Evolutionary conservation across 2,888 invertebrate genomes (phyloP).

Genomic region (Parapristionchus giblindavisi): DNA sequence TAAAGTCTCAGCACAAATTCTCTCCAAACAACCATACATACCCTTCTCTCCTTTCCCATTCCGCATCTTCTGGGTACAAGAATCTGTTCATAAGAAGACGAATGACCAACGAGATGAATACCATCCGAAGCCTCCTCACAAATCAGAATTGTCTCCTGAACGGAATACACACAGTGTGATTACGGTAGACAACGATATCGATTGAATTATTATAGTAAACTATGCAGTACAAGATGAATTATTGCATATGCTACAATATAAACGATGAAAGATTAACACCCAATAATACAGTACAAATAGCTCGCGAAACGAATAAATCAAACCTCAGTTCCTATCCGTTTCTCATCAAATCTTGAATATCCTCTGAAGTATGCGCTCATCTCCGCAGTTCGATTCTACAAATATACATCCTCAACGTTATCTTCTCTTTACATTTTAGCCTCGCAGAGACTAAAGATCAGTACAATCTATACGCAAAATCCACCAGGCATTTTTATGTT

Average conservation of each 20-base stretch:
- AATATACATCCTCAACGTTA: too few species aligned
- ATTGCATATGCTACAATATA: neutral
- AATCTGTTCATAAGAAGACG: conserved; percentile 90
- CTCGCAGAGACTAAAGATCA: too few species aligned
- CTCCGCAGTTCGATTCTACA: conserved; percentile 78
- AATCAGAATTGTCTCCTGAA: conserved; percentile 78
- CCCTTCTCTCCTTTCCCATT: conserved; percentile 29
- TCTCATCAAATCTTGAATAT: conserved; percentile 78
- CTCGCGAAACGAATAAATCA: neutral
- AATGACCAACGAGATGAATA: conserved; percentile 90
- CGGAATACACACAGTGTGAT: neutral
- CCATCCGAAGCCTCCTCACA: conserved; percentile 90
- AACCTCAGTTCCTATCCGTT: conserved; percentile 72
- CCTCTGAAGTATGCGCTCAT: conserved; percentile 77
- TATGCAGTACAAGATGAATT: too few species aligned
- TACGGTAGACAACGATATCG: too few species aligned
- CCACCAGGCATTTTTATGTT: too few species aligned
- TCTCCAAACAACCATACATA: neutral
- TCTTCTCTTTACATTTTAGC: too few species aligned
- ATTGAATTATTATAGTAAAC: too few species aligned
- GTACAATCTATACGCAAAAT: too few species aligned
- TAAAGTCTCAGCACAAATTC: neutral
- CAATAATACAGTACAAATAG: neutral
- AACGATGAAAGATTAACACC: neutral
- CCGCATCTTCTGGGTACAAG: conserved; percentile 25